These are phyloP conservation scores for Clitarchus hookeri DNA, from an alignment of 2,888 invertebrate species.

Conservation along the genomic window DNA sequence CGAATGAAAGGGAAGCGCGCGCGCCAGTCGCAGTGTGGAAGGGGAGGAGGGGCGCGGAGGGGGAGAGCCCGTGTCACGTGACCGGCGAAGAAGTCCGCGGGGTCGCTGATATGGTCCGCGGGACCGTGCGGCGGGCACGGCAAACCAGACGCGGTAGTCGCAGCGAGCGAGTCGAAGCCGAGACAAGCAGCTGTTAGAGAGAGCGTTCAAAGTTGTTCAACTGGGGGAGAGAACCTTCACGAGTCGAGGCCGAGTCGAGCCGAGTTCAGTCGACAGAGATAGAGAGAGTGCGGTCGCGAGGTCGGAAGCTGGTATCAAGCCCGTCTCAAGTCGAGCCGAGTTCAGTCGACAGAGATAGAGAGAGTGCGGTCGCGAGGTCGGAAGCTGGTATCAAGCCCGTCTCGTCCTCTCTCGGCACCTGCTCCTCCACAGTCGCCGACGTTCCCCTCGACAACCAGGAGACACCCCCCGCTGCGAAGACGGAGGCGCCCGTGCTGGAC, in stretches of 20 bases:
- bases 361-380: conserved; percentile 7
- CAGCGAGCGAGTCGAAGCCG: neutral
- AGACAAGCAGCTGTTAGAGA: neutral
- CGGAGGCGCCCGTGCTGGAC: neutral
- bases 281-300: neutral
- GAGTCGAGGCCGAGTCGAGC: neutral
- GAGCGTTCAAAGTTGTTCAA: too few species aligned
- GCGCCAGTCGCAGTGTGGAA: neutral
- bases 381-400: neutral
- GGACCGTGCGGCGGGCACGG: neutral
- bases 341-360: neutral
- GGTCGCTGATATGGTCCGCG: conserved; percentile 9
- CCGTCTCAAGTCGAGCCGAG: neutral
- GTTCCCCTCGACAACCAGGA: too few species aligned
- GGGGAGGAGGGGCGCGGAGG: neutral
- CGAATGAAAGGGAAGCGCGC: too few species aligned
- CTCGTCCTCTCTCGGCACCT: too few species aligned
- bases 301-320: neutral
- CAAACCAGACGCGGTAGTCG: conserved; percentile 14
- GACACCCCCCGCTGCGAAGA: neutral
- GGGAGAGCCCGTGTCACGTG: neutral
- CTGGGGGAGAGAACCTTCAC: too few species aligned
- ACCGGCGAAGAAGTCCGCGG: neutral
- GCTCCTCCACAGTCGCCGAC: too few species aligned
- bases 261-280: neutral